Conservation (phyloP, 2,888 invertebrate genomes). For the Aplocera efformata region DNA sequence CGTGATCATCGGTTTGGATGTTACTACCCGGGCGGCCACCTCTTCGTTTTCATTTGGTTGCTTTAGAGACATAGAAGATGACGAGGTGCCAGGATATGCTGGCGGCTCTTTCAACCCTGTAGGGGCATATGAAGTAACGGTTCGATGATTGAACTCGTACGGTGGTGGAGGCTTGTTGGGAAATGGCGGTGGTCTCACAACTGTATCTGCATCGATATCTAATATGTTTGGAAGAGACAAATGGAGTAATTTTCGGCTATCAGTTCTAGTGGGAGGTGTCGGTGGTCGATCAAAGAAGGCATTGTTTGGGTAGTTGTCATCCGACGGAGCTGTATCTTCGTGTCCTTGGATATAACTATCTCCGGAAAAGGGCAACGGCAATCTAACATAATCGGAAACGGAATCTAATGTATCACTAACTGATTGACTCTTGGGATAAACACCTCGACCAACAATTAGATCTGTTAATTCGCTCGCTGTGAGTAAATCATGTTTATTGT, state of each 20-base stretch:
- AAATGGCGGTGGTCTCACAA: conserved; percentile 39
- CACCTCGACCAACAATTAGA: conserved; percentile 88
- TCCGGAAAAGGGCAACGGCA: conserved; percentile 81
- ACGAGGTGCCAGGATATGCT: conserved; percentile 80
- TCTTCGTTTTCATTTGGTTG: conserved; percentile 78
- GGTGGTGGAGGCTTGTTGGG: conserved; percentile 84
- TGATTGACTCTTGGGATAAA: conserved; percentile 86
- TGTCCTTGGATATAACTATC: conserved; percentile 81
- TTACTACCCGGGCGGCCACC: conserved; percentile 87
- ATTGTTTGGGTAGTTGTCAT: conserved; percentile 72
- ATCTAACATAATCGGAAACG: conserved; percentile 93
- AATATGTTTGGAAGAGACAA: conserved; percentile 72
- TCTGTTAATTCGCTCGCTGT: conserved; percentile 92
- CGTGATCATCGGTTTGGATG: conserved; percentile 87
- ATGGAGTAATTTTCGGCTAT: conserved; percentile 78
- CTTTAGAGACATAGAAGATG: conserved; percentile 39
- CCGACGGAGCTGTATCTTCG: conserved; percentile 81
- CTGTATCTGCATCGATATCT: conserved; percentile 52
- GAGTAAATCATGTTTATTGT: conserved; percentile 86
- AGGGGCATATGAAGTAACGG: conserved; percentile 57
- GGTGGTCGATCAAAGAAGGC: conserved; percentile 81
- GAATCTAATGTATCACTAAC: conserved; percentile 93
- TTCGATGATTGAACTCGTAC: conserved; percentile 83
- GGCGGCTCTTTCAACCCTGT: conserved; percentile 81
- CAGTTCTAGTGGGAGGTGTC: conserved; percentile 85